Evolutionary conservation across 2,888 invertebrate species (phyloP).

Genomic region (Drosophila tripunctata): DNA sequence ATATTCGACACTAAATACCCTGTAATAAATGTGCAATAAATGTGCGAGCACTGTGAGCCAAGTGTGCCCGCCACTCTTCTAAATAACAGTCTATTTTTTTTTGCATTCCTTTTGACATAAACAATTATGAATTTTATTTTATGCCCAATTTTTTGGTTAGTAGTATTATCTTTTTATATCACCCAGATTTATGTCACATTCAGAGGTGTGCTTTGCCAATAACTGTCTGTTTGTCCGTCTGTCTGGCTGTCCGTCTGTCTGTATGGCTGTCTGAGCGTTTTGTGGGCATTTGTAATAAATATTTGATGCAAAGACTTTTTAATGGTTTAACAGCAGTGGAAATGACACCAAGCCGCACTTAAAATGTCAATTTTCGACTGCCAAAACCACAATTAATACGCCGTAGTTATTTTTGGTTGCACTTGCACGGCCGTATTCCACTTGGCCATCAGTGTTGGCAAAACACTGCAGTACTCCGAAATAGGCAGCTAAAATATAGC

Average conservation of each 20-base stretch:
- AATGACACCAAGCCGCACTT: slow-evolving; percentile 77
- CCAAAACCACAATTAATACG: slow-evolving; percentile 77
- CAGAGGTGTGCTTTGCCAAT: slow-evolving; percentile 32
- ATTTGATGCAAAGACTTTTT: slow-evolving; percentile 54
- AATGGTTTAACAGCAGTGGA: slow-evolving; percentile 59
- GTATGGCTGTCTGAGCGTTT: too few relatives aligned
- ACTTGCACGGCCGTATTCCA: slow-evolving; percentile 3
- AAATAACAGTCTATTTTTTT: too few relatives aligned
- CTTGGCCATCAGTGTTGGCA: neutral
- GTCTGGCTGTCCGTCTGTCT: neutral
- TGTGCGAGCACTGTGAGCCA: too few relatives aligned
- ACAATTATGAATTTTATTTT: too few relatives aligned
- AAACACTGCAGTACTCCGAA: neutral
- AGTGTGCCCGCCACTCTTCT: too few relatives aligned
- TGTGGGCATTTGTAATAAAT: slow-evolving; percentile 62
- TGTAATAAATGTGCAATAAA: too few relatives aligned
- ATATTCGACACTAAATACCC: neutral
- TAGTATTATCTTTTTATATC: neutral
- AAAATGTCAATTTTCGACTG: slow-evolving; percentile 79
- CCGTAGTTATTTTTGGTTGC: slow-evolving; percentile 36
- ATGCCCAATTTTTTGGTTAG: too few relatives aligned
- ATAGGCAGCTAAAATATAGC: neutral
- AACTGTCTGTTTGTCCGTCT: slow-evolving; percentile 1
- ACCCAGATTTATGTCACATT: slow-evolving; percentile 32
- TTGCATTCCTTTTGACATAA: too few relatives aligned